Evolutionary conservation across 2,888 invertebrate species (phyloP), one percentile per base, ranked within the genome.

Genomic region (Sarcophaga caerulescens): DNA sequence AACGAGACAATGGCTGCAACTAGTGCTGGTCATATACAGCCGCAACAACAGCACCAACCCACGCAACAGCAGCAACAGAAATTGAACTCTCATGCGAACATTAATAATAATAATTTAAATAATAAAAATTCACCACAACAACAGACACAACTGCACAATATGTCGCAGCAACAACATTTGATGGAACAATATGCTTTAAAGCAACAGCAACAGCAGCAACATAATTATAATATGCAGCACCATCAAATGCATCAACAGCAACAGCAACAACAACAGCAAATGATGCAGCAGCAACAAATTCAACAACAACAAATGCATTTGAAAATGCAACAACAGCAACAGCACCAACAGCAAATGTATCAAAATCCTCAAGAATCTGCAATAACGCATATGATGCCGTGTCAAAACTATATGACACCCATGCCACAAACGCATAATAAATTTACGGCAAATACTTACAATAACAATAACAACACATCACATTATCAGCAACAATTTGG

Each of bases 1-100:
- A 52, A 52, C 12, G 17, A 52, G 4, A 86, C 89, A 90, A 93
- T 93, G 93, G 93, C 93, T 88, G 93, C 93, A 89, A 91, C 93
- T 89, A 93, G 93, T 90, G 93, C 93, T 89, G 93, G 93, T 87
- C 91, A 92, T 88, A 70, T 84, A 60, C 92, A 91, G 87, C 89
- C 89, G 87, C 90, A 90, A 57, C 90, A 89, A 66, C 90, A 88
- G 74, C 87, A 88, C 21, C 83, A 87, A 44, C 81, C 75, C 0
- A 70, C 84, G 59, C 90, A 90, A 57, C 90, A 90, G 81, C 89
- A 89, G 60, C 91, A 91, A 76, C 91, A 92, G 86, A 92, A 92
- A 90, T 86, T 90, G 79, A 91, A 90, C 88, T 88, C 89, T 85
- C 89, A 89, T 81, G 89, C 89, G 85, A 90, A 89, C 87, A 89